Conservation (phyloP, 2,113 vertebrate species). For the Entelurus aequoreus region DNA sequence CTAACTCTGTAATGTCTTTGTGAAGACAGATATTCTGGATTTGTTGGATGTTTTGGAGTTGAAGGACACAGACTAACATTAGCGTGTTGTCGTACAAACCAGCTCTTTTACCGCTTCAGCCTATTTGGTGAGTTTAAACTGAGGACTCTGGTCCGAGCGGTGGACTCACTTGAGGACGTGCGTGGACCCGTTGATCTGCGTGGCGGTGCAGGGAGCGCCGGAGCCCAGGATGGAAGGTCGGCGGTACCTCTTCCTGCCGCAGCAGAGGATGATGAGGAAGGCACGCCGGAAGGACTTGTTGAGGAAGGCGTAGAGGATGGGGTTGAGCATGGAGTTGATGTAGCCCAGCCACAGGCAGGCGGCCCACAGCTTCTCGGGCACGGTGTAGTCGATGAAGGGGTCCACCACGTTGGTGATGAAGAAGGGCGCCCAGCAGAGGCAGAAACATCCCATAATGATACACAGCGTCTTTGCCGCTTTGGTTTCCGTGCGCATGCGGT, state of each 20-base stretch:
- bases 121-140: too few species aligned
- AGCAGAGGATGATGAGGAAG: conserved; percentile 99
- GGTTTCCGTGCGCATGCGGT: conserved; percentile 94
- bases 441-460: conserved; percentile 99
- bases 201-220: conserved; percentile 80
- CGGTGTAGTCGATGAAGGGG: conserved; percentile 91
- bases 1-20: too few species aligned
- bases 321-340: conserved; percentile 98
- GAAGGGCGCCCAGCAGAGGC: conserved; percentile 98
- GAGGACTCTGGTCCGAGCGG: too few species aligned
- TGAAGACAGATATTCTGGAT: too few species aligned
- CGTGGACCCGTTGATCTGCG: conserved; percentile 92
- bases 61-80: too few species aligned
- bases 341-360: conserved; percentile 98
- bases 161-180: conserved; percentile 86
- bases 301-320: conserved; percentile 98
- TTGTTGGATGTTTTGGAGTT: too few species aligned
- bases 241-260: conserved; percentile 87
- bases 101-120: too few species aligned
- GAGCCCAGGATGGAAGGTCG: conserved; percentile 85
- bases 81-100: too few species aligned
- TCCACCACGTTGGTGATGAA: conserved; percentile 96
- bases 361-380: conserved; percentile 87
- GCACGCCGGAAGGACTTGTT: conserved; percentile 98
- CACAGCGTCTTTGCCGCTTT: conserved; percentile 97